A percentile compares a stretch with the other conserved stretches of the same genome.
Evolutionary conservation across 2,888 invertebrate species (phyloP).

Genomic region (Epistrophella euchroma): DNA sequence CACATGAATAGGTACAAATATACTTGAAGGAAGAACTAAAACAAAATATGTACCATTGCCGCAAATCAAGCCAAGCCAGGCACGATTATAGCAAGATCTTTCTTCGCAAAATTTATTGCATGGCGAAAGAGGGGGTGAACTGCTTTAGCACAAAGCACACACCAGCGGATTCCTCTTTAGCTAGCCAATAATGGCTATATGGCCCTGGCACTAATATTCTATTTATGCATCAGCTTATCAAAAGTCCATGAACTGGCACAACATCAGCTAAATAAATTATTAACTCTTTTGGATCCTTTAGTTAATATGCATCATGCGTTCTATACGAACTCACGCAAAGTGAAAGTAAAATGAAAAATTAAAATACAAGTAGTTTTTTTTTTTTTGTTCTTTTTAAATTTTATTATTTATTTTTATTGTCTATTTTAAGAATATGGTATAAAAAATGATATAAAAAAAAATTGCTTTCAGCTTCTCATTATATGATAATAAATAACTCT

Average conservation of each 20-base stretch:
- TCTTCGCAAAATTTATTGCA: slow-evolving; percentile 44
- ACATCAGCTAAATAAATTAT: slow-evolving; percentile 36
- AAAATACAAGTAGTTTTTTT: slow-evolving; percentile 31
- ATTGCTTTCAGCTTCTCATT: slow-evolving; percentile 44
- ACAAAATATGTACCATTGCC: slow-evolving; percentile 13
- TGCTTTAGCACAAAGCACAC: slow-evolving; percentile 32
- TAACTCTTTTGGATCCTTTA: slow-evolving; percentile 44
- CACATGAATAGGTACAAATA: slow-evolving; percentile 19
- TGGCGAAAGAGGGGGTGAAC: slow-evolving; percentile 6
- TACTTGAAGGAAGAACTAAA: slow-evolving; percentile 1
- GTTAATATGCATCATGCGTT: slow-evolving; percentile 45
- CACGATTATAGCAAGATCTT: slow-evolving; percentile 34
- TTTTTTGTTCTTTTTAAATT: slow-evolving; percentile 35
- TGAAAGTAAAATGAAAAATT: slow-evolving; percentile 68
- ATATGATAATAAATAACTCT: slow-evolving; percentile 65
- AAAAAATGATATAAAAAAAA: slow-evolving; percentile 49
- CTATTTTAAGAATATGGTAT: slow-evolving; percentile 52
- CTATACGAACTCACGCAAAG: slow-evolving; percentile 34
- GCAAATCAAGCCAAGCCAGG: neutral
- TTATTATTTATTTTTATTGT: slow-evolving; percentile 42
- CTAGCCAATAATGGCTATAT: slow-evolving; percentile 48
- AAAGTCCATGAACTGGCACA: slow-evolving; percentile 51
- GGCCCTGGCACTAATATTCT: slow-evolving; percentile 61
- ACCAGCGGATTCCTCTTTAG: slow-evolving; percentile 35
- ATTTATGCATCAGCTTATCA: slow-evolving; percentile 44